phyloP scores from a whole-genome alignment of 92 coral and sea anemone genomes.

The Epizoanthus fatuus region DNA sequence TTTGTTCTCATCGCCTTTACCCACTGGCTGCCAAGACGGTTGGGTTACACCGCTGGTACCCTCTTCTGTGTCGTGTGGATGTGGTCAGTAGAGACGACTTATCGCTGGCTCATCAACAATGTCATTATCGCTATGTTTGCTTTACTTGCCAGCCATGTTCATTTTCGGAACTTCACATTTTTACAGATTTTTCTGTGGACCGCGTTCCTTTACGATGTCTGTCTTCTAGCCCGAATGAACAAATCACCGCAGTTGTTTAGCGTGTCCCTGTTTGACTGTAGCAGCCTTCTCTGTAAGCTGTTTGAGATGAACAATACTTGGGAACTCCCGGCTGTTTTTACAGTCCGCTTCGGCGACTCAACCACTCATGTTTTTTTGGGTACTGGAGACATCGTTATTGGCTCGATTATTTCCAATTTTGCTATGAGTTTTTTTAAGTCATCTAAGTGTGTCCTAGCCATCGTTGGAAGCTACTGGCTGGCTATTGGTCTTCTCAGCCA shows the following conservation, averaged over 20 bases:
- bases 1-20: conserved; percentile 87
- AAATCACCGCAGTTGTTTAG: conserved; percentile 88
- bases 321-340: conserved; percentile 96
- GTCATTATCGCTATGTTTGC: conserved; percentile 93
- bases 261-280: conserved; percentile 80
- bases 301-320: conserved; percentile 94
- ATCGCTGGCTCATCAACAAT: conserved; percentile 94
- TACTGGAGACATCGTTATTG: conserved; percentile 95
- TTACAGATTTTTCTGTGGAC: conserved; percentile 98
- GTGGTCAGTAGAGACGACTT: conserved; percentile 75
- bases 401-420: conserved; percentile 92
- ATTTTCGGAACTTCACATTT: conserved; percentile 93
- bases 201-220: conserved; percentile 94
- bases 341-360: conserved; percentile 91
- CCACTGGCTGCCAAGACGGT: conserved; percentile 84
- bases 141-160: conserved; percentile 90
- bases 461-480: conserved; percentile 87
- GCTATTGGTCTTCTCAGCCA: conserved; percentile 91
- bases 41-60: conserved; percentile 79
- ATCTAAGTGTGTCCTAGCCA: conserved; percentile 80
- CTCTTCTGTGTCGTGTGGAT: conserved; percentile 78
- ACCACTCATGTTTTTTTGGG: conserved; percentile 94
- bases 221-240: conserved; percentile 84
- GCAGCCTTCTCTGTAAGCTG: conserved; percentile 86
- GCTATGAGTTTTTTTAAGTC: conserved; percentile 95